Evolutionary conservation across 2,888 invertebrate genomes (phyloP).

Genomic region (Harpagoxenus sublaevis): DNA sequence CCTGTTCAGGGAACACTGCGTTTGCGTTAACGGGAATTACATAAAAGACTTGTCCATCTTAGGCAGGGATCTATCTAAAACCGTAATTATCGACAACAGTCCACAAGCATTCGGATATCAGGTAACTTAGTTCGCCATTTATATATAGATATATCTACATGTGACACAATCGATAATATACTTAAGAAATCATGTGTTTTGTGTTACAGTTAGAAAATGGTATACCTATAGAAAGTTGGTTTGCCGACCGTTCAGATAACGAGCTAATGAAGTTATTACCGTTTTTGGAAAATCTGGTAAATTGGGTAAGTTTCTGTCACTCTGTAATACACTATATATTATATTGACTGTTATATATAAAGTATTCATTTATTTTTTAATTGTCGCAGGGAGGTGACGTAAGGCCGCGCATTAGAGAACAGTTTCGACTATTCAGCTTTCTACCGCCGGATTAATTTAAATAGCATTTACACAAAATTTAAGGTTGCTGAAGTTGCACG

Average conservation of each 20-base stretch:
- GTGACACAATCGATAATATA: not conserved
- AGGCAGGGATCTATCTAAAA: constrained; percentile 95
- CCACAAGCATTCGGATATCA: constrained; percentile 98
- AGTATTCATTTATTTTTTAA: constrained; percentile 18
- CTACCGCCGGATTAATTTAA: constrained; percentile 92
- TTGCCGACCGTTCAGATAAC: constrained; percentile 95
- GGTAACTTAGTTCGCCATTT: constrained; percentile 85
- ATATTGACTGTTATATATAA: constrained; percentile 16
- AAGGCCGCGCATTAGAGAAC: constrained; percentile 95
- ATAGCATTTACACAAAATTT: constrained; percentile 60
- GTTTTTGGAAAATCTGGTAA: constrained; percentile 94
- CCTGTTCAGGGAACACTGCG: constrained; percentile 97
- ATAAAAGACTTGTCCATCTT: constrained; percentile 98
- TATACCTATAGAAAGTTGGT: constrained; percentile 99
- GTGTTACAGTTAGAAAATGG: constrained; percentile 94
- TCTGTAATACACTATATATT: not conserved
- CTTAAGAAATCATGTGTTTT: constrained; percentile 41
- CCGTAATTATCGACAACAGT: constrained; percentile 95
- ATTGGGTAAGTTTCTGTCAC: constrained; percentile 89
- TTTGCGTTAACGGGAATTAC: constrained; percentile 98
- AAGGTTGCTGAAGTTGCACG: constrained; percentile 50
- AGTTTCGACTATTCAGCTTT: constrained; percentile 95
- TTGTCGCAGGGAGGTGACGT: constrained; percentile 95
- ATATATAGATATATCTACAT: not conserved
- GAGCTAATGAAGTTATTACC: constrained; percentile 97